Conservation (phyloP, 2,113 vertebrate species). For the Elgaria multicarinata region DNA sequence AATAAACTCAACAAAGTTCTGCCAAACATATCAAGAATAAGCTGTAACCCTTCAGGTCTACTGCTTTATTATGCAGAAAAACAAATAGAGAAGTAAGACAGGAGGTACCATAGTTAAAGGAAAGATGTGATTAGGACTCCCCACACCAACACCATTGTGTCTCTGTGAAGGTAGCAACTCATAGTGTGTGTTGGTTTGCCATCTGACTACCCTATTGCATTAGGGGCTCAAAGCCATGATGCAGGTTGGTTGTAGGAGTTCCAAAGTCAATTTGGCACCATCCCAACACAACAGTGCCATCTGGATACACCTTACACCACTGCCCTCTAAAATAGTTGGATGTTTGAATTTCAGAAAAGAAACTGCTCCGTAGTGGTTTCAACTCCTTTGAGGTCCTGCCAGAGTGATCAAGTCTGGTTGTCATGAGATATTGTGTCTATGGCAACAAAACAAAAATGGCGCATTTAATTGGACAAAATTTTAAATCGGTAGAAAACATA, state of each 20-base stretch:
- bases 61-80: neutral
- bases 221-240: neutral
- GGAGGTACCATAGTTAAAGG: neutral
- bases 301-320: conserved; percentile 1
- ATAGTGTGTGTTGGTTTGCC: neutral
- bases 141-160: neutral
- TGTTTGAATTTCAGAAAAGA: neutral
- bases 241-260: neutral
- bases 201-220: neutral
- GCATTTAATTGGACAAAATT: neutral
- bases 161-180: neutral
- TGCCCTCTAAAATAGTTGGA: neutral
- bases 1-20: neutral
- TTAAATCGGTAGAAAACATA: neutral
- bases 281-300: neutral
- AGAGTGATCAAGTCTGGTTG: neutral
- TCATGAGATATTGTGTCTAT: conserved; percentile 8
- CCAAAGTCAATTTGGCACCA: neutral
- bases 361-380: neutral
- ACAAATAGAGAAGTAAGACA: neutral
- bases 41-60: neutral
- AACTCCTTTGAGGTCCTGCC: neutral
- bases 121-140: neutral
- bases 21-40: neutral
- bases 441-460: neutral